Evolutionary conservation across 2,888 invertebrate species (phyloP), one percentile per base, ranked within the genome.

Genomic region (Hydrotaea diabolus): DNA sequence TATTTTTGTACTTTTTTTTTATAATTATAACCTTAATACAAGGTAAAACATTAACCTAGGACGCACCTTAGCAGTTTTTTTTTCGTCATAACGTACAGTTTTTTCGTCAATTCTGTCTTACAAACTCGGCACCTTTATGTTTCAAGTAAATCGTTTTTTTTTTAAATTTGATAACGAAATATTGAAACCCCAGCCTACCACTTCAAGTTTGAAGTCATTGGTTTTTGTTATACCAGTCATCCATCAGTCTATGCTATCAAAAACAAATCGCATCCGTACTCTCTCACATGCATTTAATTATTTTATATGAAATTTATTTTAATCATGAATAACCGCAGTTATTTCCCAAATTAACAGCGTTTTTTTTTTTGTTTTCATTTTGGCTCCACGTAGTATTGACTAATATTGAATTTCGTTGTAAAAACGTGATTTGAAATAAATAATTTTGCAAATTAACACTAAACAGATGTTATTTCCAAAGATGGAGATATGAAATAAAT

Each of bases 381-480:
- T 71, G 53, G 31, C 17, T 53, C 55, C 13, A 36, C 53, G 55
- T 55, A 36, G 53, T 36, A 55, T 55, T 55, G 36, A 55, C 26
- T 53, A 71, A 71, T 31, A 26, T 17, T 15, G 31, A n/a, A 71
- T 53, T 17, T 26, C 26, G 11, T 71, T 71, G n/a, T 21, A 71
- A 36, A 66, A 55, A 72, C 72, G 55, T 72, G 72, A 72, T 72
- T 59, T 62, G 62, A 31, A 8, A n/a, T n/a, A 19, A 72, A 72
- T 13, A 62, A 72, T 2, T 7, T 31, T 53, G 49, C n/a, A 31
- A 26, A 53, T 49, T 71, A 53, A 19, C 49, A 69, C 13, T 49
- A 13, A 31, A 36, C 72, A 72, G 72, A 55, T 72, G 72, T 55
- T 55, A 71, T 53, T 72, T 55, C 19, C 9, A 17, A 8, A 36